These are phyloP conservation scores for Calliopsis andreniformis DNA, from an alignment of 1,140 invertebrate genomes.

Conservation along the genomic window DNA sequence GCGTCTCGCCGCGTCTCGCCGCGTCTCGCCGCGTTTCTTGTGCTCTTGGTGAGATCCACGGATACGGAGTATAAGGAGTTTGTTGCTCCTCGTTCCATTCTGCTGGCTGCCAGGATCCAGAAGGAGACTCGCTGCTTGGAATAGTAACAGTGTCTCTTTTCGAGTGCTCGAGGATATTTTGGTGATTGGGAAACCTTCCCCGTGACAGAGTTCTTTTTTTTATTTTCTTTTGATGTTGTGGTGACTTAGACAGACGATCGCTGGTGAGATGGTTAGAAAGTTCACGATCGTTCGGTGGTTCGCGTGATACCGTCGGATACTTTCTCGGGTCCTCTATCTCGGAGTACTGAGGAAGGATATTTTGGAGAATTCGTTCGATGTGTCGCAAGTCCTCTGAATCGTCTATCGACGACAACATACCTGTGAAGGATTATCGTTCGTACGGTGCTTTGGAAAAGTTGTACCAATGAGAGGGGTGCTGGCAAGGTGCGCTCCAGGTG, in stretches of 20 bases:
- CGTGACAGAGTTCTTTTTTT: not conserved
- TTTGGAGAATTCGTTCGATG: constrained; percentile 7
- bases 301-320: constrained; percentile 52
- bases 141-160: not conserved
- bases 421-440: not conserved
- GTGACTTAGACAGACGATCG: not conserved
- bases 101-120: not conserved
- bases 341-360: not conserved
- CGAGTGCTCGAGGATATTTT: not conserved
- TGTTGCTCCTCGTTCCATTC: not conserved
- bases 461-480: constrained; percentile 56
- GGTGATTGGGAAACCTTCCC: not conserved
- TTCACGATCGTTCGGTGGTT: constrained; percentile 28
- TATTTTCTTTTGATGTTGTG: no score
- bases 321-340: not conserved
- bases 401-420: no score
- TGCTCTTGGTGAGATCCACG: constrained; percentile 23
- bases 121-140: not conserved
- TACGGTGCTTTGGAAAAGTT: not conserved
- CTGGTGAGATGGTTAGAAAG: constrained; percentile 28
- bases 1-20: no score
- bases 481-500: constrained; percentile 31
- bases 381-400: not conserved
- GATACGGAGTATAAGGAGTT: not conserved
- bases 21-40: constrained; percentile 28